Percentiles rank a stretch among this genome's conserved stretches.
These are phyloP conservation scores for Drosophila subsilvestris DNA, from an alignment of 2,888 invertebrate species.

Conservation along the genomic window DNA sequence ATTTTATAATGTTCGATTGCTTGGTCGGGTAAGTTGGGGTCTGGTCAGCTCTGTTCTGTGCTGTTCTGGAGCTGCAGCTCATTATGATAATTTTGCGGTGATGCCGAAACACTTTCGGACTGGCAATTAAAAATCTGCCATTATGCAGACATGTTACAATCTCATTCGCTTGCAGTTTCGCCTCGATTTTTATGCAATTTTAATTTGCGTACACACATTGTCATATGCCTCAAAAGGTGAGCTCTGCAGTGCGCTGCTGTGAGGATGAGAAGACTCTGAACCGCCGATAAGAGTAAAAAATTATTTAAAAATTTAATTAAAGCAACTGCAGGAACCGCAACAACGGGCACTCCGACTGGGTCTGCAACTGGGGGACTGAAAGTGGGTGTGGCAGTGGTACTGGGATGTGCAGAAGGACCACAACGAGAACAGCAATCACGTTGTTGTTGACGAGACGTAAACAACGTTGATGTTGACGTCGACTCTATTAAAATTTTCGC, in stretches of 20 bases:
- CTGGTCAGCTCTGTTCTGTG: neutral
- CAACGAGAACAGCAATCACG: conserved; percentile 47
- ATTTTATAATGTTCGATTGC: conserved; percentile 54
- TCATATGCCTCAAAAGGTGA: conserved; percentile 60
- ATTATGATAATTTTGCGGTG: conserved; percentile 69
- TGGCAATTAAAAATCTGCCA: conserved; percentile 74
- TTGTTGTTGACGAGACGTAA: conserved; percentile 72
- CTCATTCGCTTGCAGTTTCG: conserved; percentile 44
- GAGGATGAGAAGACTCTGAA: conserved; percentile 24
- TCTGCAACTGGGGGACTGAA: neutral
- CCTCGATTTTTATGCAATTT: conserved; percentile 60
- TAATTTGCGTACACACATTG: conserved; percentile 74
- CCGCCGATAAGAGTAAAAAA: conserved; percentile 67
- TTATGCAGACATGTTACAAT: conserved; percentile 66
- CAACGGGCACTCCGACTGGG: conserved; percentile 20
- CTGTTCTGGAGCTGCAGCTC: conserved; percentile 40
- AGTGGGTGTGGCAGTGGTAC: neutral
- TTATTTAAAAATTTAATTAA: conserved; percentile 78
- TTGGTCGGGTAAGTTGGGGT: conserved; percentile 22
- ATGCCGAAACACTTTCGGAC: conserved; percentile 55
- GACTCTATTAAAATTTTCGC: conserved; percentile 74
- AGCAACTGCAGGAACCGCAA: conserved; percentile 58
- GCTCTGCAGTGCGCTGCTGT: neutral
- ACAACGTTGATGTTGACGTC: conserved; percentile 72
- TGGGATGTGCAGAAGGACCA: conserved; percentile 1